Conservation (phyloP, 1,140 invertebrate genomes). For the Manduca sexta region DNA sequence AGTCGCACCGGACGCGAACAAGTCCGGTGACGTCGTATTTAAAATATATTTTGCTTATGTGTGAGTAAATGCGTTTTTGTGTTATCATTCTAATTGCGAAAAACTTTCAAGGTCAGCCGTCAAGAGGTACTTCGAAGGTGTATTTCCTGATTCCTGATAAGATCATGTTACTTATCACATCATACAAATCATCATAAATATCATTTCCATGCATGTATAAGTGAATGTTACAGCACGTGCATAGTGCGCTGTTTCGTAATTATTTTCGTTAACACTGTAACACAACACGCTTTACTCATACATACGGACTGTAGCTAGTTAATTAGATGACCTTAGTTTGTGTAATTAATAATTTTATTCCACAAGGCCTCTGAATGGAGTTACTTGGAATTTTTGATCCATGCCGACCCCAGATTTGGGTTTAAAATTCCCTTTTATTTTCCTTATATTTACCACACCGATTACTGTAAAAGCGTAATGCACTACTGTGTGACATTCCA, state of each 20-base stretch:
- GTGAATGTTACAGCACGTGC: conserved; percentile 50
- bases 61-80: conserved; percentile 72
- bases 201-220: conserved; percentile 47
- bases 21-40: conserved; percentile 58
- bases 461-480: not conserved
- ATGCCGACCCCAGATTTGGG: conserved; percentile 18
- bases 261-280: conserved; percentile 19
- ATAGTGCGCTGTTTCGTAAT: conserved; percentile 30
- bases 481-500: conserved; percentile 15
- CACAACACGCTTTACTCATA: conserved; percentile 69
- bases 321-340: conserved; percentile 34
- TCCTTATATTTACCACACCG: not conserved
- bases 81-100: conserved; percentile 32
- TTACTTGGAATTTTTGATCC: conserved; percentile 63
- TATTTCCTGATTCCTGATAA: conserved; percentile 3
- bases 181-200: conserved; percentile 8
- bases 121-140: conserved; percentile 18
- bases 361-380: conserved; percentile 72
- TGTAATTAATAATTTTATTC: conserved; percentile 27
- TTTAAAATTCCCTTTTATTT: conserved; percentile 15
- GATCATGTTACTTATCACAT: conserved; percentile 10
- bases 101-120: conserved; percentile 13
- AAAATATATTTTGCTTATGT: conserved; percentile 64
- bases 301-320: conserved; percentile 56
- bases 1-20: conserved; percentile 50